Evolutionary conservation across 2,888 invertebrate species (phyloP).

Genomic region (Nomada lathburiana): DNA sequence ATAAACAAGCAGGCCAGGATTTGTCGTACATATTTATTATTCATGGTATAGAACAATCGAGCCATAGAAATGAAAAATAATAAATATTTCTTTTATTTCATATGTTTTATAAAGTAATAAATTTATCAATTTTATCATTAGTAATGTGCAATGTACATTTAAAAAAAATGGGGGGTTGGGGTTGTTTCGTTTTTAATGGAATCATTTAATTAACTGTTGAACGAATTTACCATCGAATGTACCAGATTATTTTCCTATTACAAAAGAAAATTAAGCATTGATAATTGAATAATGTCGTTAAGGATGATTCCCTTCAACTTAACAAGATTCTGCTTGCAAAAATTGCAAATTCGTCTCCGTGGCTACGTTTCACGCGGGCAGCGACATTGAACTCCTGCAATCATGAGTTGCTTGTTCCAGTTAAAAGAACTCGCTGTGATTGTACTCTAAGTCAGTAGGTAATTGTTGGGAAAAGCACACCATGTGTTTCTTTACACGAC

Average conservation of each 20-base stretch:
- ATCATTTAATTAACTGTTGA: too few relatives aligned
- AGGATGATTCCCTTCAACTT: neutral
- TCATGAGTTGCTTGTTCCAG: neutral
- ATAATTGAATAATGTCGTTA: neutral
- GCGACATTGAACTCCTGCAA: neutral
- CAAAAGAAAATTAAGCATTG: neutral
- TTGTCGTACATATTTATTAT: neutral
- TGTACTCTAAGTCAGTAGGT: neutral
- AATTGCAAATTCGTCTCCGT: constrained; percentile 8
- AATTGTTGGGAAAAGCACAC: neutral
- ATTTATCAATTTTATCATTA: too few relatives aligned
- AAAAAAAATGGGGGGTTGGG: too few relatives aligned
- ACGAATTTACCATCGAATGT: too few relatives aligned
- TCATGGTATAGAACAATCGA: neutral
- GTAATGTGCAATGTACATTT: too few relatives aligned
- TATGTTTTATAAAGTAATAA: too few relatives aligned
- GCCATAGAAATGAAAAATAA: neutral
- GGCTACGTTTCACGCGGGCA: neutral
- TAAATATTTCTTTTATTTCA: neutral
- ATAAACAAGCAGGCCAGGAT: neutral
- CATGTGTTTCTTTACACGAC: neutral
- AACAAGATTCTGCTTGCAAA: neutral
- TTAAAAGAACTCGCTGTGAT: neutral
- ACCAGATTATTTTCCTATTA: too few relatives aligned
- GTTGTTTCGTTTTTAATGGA: too few relatives aligned